These are phyloP conservation scores for Tetranychus urticae DNA, from an alignment of 1,140 invertebrate species.

Conservation along the genomic window DNA sequence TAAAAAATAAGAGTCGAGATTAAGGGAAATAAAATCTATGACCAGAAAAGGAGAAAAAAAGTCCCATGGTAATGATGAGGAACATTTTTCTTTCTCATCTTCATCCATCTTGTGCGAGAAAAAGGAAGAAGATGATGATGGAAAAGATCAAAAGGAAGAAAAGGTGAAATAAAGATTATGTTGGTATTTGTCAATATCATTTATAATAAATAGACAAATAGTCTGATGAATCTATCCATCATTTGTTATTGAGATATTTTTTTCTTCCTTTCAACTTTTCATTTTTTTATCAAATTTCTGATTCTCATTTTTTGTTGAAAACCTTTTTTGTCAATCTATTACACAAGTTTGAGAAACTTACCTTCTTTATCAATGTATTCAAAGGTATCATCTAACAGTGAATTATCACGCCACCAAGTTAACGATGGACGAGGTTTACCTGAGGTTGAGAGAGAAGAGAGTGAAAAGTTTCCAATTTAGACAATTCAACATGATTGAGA, in stretches of 20 bases:
- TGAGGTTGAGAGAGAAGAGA: conserved; percentile 17
- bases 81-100: no score
- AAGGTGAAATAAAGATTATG: neutral
- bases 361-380: conserved; percentile 6
- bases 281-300: no score
- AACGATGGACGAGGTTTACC: conserved; percentile 55
- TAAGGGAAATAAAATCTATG: neutral
- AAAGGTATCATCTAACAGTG: conserved; percentile 41
- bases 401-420: conserved; percentile 56
- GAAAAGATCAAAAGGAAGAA: neutral
- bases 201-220: neutral
- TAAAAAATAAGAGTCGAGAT: neutral
- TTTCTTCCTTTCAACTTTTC: no score
- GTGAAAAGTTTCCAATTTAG: neutral
- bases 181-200: neutral
- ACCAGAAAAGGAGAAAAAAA: neutral
- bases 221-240: no score
- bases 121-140: no score
- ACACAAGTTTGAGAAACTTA: conserved; percentile 1
- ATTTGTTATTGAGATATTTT: no score
- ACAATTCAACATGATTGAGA: no score
- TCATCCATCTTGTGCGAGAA: no score
- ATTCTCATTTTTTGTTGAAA: no score
- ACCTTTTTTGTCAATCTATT: no score
- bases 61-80: neutral